Evolutionary conservation across 2,797 vertebrate genomes (phyloP).

Genomic region (Rhodeus uyekii): DNA sequence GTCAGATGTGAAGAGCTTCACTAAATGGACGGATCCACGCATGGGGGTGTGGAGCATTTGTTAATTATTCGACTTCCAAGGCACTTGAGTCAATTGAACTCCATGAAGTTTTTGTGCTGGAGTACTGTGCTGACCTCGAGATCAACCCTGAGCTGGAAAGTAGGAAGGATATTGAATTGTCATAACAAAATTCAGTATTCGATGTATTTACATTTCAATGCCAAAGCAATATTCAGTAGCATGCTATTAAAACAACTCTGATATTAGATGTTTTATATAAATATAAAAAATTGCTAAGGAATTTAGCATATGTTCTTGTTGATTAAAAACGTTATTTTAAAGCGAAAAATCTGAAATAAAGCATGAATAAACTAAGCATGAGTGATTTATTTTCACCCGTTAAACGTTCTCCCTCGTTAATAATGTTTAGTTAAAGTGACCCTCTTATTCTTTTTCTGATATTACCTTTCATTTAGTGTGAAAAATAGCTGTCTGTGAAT

Average conservation of each 20-base stretch:
- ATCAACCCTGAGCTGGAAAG: not conserved
- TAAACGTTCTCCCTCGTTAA: no score
- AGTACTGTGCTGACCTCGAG: not conserved
- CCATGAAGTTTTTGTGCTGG: not conserved
- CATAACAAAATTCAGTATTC: not conserved
- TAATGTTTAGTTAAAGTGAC: not conserved
- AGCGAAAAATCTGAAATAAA: not conserved
- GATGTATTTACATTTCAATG: not conserved
- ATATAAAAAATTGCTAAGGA: not conserved
- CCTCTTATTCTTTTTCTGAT: no score
- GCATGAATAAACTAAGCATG: not conserved
- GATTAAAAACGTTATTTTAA: not conserved
- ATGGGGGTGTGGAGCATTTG: conserved; percentile 35
- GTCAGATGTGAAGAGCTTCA: conserved; percentile 45
- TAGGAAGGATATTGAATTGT: not conserved
- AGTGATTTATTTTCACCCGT: not conserved
- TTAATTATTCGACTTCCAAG: conserved; percentile 30
- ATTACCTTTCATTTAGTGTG: no score
- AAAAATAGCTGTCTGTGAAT: no score
- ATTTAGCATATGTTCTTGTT: not conserved
- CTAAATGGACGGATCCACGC: not conserved
- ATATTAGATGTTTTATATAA: not conserved
- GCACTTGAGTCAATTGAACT: conserved; percentile 14
- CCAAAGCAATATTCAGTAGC: not conserved
- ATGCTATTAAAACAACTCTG: not conserved